Base-by-base conservation (phyloP, 2,888 invertebrate genomes). In the Synergus itoensis region DNA sequence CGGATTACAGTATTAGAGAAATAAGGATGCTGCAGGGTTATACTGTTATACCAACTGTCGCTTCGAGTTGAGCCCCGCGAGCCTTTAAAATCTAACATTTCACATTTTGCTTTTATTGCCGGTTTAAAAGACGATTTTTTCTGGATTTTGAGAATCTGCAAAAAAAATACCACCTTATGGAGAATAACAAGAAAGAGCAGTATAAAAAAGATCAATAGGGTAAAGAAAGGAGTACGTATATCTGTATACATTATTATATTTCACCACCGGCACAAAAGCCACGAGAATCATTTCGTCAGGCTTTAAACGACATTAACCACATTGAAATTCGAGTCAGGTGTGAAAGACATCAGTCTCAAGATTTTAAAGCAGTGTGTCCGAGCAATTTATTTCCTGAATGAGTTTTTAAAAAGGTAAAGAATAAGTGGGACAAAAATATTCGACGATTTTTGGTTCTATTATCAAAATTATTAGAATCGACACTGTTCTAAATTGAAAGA, bases 31-130 rank as follows among this genome's bases (percentile, higher is more conserved):
- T 82, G 75, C 82, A 85, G n/a, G 86, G 86, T 89, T 89, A 87
- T 88, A 89, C 88, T 88, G 89, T 89, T 88, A 89, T 87, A 86
- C 90, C 91, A 91, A 91, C 91, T 91, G 91, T 91, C 90, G 91
- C 90, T 85, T 83, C 78, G 53, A 82, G 78, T 75, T 79, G 79
- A 82, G 81, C 78, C 76, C 53, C 76, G 81, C 78, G 67, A 73
- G 84, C 87, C 86, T 88, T 88, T 89, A 89, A 90, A 89, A 89
- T 88, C 88, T 87, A 85, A 88, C 86, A 88, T 88, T 87, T 88
- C 88, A 88, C 89, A 87, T 91, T 90, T 89, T 88, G 84, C 80
- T 91, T 91, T 92, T 92, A 92, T 90, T 91, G 91, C 88, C 88
- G 89, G 89, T 91, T 91, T 91, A 91, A 91, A 91, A 90, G 88